A percentile compares a stretch with the other conserved stretches of the same genome.
These are phyloP conservation scores for Hyposoter didymator DNA, from an alignment of 2,888 invertebrate genomes.

Conservation along the genomic window DNA sequence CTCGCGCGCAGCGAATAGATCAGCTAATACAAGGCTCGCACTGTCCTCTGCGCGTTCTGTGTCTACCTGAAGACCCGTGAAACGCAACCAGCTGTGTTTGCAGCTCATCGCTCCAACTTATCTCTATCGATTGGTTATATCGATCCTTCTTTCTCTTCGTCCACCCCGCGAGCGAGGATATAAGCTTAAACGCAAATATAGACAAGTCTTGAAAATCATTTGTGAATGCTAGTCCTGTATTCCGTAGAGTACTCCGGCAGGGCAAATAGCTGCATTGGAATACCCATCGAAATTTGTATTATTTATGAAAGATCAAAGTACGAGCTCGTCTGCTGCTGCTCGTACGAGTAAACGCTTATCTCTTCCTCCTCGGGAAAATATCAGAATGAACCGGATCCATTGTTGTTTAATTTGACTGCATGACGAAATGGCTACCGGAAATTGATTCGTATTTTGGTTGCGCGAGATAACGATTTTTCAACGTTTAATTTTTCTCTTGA, in stretches of 20 bases:
- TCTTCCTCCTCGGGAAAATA: neutral
- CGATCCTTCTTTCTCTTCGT: constrained; percentile 67
- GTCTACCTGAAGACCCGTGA: constrained; percentile 76
- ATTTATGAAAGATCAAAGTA: constrained; percentile 30
- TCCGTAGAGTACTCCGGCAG: neutral
- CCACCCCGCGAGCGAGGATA: constrained; percentile 22
- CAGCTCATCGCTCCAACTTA: constrained; percentile 78
- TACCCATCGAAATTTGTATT: constrained; percentile 23
- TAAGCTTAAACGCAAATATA: constrained; percentile 33
- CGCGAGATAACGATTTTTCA: constrained; percentile 6
- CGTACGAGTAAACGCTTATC: too few species aligned
- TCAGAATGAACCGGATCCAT: neutral
- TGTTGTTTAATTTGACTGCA: constrained; percentile 2
- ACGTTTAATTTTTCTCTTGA: constrained; percentile 1
- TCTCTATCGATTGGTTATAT: constrained; percentile 80
- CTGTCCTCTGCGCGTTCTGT: constrained; percentile 72
- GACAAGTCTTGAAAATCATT: constrained; percentile 52
- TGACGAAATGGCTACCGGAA: constrained; percentile 20
- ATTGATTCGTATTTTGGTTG: neutral
- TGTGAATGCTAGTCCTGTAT: constrained; percentile 58
- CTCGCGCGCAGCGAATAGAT: constrained; percentile 46
- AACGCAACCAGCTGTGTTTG: constrained; percentile 82
- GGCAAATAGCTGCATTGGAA: neutral
- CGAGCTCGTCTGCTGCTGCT: too few species aligned
- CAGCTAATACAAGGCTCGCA: constrained; percentile 74